Evolutionary conservation across 2,888 invertebrate genomes (phyloP), one percentile per base, ranked within the genome.

Genomic region (Auanema freiburgensis): DNA sequence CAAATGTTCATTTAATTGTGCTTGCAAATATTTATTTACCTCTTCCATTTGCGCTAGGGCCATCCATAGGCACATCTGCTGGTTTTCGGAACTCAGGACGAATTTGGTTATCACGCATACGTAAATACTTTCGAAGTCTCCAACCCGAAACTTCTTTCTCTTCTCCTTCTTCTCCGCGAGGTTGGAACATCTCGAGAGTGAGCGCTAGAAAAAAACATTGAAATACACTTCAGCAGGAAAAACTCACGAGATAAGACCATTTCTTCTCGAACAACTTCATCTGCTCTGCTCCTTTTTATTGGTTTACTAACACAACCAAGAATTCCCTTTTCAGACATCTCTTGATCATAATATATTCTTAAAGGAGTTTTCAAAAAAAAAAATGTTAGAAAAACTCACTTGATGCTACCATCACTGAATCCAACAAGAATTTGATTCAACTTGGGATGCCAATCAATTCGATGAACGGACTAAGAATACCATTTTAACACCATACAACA

Each of bases 401-500:
- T 63, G 43, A 64, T 67, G 18, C 55, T 64, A 1, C 71, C 71
- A 51, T 74, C 92, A 0, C 93, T 93, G 75, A 92, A 91, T 0
- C 94, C 92, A 0, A 92, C 90, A 69, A 96, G 91, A 49, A 98
- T 89, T 84, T 98, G 98, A 84, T 98, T 97, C n/a, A 98, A 85
- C 84, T 93, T 92, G 0, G 97, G 92, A 86, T 98, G 97, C 98
- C 98, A 98, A 0, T 91, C 84, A 0, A 90, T 89, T 83, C 94
- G 91, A 1, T 97, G 91, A 0, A 93, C 89, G 72, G 87, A 86
- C 84, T 86, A 77, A 12, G 75, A 57, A 25, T 33, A 52, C 8
- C 18, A 52, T 52, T 11, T 46, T 21, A 23, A 46, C 46, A 46
- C 16, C n/a, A n/a, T n/a, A 16, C 11, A 18, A 21, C 2, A 21